These are phyloP conservation scores for Chunga burmeisteri DNA, from an alignment of 2,113 vertebrate species.

Conservation along the genomic window DNA sequence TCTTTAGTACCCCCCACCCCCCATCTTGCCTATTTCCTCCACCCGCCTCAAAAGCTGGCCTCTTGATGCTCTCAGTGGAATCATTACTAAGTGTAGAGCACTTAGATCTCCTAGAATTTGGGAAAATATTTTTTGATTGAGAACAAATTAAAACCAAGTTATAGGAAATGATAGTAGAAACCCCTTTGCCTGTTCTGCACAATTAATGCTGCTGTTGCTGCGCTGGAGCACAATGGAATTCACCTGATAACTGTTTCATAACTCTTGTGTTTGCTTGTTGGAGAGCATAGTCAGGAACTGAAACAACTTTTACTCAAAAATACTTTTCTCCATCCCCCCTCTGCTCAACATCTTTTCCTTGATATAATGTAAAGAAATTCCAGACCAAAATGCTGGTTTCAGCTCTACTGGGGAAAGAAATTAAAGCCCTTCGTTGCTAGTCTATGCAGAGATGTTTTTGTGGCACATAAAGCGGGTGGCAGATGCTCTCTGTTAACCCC, in stretches of 20 bases:
- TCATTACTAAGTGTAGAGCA: neutral
- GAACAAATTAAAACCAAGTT: neutral
- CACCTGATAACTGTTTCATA: neutral
- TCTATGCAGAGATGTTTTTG: neutral
- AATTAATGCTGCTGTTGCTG: neutral
- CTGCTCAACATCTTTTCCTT: neutral
- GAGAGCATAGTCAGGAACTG: neutral
- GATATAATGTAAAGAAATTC: neutral
- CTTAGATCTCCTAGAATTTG: neutral
- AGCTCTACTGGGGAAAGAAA: neutral
- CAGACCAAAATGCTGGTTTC: neutral
- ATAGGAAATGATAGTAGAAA: neutral
- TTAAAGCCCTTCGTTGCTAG: neutral
- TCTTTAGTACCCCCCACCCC: neutral
- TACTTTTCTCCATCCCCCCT: neutral
- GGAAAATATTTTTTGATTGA: neutral
- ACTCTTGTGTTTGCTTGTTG: neutral
- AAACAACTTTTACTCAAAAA: neutral
- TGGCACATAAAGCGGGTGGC: neutral
- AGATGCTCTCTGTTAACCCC: too few relatives aligned
- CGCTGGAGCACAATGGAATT: neutral
- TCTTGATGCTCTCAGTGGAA: neutral
- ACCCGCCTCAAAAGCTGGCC: neutral
- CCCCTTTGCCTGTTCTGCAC: neutral
- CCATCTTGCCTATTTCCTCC: rapidly evolving